phyloP scores from a whole-genome alignment of 35 echinoderm and acorn worm species.

The Anneissia japonica region DNA sequence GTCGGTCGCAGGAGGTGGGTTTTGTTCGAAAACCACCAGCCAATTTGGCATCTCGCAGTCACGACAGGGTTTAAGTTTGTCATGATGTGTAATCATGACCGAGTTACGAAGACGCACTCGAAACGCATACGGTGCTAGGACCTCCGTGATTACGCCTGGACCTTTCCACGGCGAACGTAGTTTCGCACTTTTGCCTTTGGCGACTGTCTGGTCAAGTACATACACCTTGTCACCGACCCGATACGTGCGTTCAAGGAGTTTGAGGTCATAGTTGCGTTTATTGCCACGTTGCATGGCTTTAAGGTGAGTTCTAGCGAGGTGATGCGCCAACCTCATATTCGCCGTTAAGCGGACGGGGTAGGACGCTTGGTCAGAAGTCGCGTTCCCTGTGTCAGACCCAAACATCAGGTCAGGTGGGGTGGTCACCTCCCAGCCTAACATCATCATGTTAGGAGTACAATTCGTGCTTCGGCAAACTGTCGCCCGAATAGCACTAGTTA shows the following conservation, averaged over 20 bases:
- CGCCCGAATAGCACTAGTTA: slow-evolving; percentile 4
- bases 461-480: slow-evolving; percentile 36
- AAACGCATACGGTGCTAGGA: slow-evolving; percentile 15
- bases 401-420: slow-evolving; percentile 42
- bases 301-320: slow-evolving; percentile 4
- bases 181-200: slow-evolving; percentile 38
- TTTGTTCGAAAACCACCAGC: not conserved
- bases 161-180: slow-evolving; percentile 35
- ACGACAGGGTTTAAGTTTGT: slow-evolving; percentile 14
- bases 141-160: slow-evolving; percentile 13
- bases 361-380: not conserved
- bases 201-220: slow-evolving; percentile 3
- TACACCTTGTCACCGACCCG: slow-evolving; percentile 18
- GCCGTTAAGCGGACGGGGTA: not conserved
- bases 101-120: slow-evolving; percentile 8
- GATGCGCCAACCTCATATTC: not conserved
- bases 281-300: slow-evolving; percentile 11
- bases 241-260: not conserved
- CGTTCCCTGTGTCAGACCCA: not conserved
- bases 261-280: slow-evolving; percentile 26
- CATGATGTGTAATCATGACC: slow-evolving; percentile 17
- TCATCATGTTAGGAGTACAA: slow-evolving; percentile 42
- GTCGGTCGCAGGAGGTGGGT: not conserved
- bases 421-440: slow-evolving; percentile 48
- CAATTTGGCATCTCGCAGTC: not conserved